Evolutionary conservation across 2,888 invertebrate species (phyloP), one percentile per base, ranked within the genome.

Genomic region (Tillus elongatus): DNA sequence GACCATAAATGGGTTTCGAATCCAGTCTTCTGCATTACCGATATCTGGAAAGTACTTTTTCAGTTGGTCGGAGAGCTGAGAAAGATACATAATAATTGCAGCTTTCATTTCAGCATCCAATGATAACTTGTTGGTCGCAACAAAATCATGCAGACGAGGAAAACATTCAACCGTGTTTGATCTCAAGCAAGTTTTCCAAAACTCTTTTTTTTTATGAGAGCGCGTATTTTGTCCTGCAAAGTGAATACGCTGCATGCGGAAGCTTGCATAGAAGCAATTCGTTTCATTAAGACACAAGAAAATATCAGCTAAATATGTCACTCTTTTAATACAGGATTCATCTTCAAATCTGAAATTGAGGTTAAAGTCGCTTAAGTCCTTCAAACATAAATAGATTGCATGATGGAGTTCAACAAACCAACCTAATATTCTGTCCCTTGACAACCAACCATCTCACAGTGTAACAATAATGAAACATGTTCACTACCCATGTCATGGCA

Each of bases 371-470:
- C n/a, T n/a, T n/a, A n/a, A n/a, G n/a, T n/a, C n/a, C n/a, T n/a
- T n/a, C n/a, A n/a, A n/a, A n/a, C n/a, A n/a, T n/a, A n/a, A n/a
- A n/a, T n/a, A n/a, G n/a, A n/a, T n/a, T n/a, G n/a, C n/a, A 26
- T 42, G 39, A 36, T 33, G 33, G 36, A 42, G 42, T 39, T 42
- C 39, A 39, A 42, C 36, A 42, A 42, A 39, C 35, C 42, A 36
- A 36, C 35, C 39, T 36, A 41, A 41, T 39, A 41, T 38, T 32
- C 39, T 41, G 35, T 34, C 28, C 35, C 28, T 38, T 40, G 41
- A 35, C 39, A 41, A 38, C 40, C 40, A 40, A 33, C 30, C 14
- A 40, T 37, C 37, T 40, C 33, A 40, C 40, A 40, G 40, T 38
- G 40, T 39, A 37, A 28, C n/a, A n/a, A n/a, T n/a, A n/a, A n/a